phyloP scores from a whole-genome alignment of 1,140 invertebrate genomes.

The Hycleus cichorii region DNA sequence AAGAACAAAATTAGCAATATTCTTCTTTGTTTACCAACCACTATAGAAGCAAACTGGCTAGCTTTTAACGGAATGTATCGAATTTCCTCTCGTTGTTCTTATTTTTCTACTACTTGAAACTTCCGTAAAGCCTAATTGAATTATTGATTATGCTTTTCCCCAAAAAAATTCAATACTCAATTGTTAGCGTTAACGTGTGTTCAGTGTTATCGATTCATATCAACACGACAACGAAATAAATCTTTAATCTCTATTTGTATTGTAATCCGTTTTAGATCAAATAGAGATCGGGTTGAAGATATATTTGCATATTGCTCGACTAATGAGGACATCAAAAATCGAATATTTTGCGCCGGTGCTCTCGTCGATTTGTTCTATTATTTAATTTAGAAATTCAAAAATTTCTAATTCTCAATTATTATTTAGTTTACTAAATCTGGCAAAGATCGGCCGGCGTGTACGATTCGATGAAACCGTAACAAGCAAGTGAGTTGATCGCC shows the following conservation, averaged over 20 bases:
- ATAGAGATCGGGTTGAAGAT: background rate
- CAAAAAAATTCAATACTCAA: too few species aligned
- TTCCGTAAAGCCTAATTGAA: too few species aligned
- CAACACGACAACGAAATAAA: too few species aligned
- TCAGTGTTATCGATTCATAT: too few species aligned
- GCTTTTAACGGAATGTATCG: too few species aligned
- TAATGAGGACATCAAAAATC: background rate
- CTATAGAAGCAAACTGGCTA: too few species aligned
- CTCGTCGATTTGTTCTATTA: background rate
- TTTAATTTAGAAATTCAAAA: background rate
- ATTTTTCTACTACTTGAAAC: too few species aligned
- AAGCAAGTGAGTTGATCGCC: conserved; percentile 6
- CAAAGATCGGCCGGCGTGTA: conserved; percentile 11
- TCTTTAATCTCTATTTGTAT: background rate
- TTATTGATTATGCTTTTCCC: too few species aligned
- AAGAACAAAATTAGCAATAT: too few species aligned
- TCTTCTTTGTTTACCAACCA: too few species aligned
- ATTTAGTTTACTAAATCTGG: conserved; percentile 7
- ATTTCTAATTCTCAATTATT: background rate
- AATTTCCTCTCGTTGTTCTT: too few species aligned
- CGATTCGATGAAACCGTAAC: conserved; percentile 5
- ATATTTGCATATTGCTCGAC: background rate
- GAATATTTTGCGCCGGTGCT: background rate
- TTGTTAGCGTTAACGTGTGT: too few species aligned
- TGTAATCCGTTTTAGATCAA: background rate